phyloP scores from a whole-genome alignment of 1,140 invertebrate genomes.

The Hesperophylax magnus region DNA sequence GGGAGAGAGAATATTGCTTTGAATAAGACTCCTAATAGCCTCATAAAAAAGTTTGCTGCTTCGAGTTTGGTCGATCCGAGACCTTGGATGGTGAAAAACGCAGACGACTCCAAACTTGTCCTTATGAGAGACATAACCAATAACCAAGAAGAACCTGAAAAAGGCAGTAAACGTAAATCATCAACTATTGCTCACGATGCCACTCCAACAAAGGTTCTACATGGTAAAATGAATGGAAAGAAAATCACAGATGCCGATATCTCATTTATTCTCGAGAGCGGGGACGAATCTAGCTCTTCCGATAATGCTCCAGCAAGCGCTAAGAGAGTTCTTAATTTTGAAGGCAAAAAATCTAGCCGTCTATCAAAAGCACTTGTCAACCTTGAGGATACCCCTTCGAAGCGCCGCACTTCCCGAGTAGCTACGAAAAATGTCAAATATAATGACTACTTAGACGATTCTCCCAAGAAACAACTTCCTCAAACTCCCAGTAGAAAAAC shows the following conservation, averaged over 20 bases:
- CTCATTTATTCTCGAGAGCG: conserved; percentile 19
- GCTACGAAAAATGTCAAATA: conserved; percentile 44
- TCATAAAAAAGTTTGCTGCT: conserved; percentile 64
- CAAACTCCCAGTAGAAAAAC: background rate
- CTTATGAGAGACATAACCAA: conserved; percentile 66
- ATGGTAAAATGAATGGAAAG: conserved; percentile 18
- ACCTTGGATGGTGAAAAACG: conserved; percentile 66
- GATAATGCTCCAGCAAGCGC: conserved; percentile 22
- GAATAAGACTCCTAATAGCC: conserved; percentile 62
- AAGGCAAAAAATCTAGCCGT: conserved; percentile 2
- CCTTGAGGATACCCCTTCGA: conserved; percentile 39
- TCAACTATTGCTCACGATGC: background rate
- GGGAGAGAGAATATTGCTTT: conserved; percentile 57
- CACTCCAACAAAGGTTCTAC: conserved; percentile 28
- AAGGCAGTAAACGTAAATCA: conserved; percentile 36
- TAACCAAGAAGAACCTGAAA: conserved; percentile 14
- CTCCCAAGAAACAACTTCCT: background rate
- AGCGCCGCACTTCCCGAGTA: conserved; percentile 25
- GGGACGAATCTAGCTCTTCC: conserved; percentile 24
- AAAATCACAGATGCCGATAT: conserved; percentile 36
- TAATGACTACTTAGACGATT: conserved; percentile 28
- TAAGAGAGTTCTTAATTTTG: conserved; percentile 39
- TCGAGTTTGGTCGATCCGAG: conserved; percentile 64
- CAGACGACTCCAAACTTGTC: conserved; percentile 66
- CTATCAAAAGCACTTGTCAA: conserved; percentile 6